Evolutionary conservation across 2,888 invertebrate genomes (phyloP), one percentile per base, ranked within the genome.

Genomic region (Drosophila ustulata): DNA sequence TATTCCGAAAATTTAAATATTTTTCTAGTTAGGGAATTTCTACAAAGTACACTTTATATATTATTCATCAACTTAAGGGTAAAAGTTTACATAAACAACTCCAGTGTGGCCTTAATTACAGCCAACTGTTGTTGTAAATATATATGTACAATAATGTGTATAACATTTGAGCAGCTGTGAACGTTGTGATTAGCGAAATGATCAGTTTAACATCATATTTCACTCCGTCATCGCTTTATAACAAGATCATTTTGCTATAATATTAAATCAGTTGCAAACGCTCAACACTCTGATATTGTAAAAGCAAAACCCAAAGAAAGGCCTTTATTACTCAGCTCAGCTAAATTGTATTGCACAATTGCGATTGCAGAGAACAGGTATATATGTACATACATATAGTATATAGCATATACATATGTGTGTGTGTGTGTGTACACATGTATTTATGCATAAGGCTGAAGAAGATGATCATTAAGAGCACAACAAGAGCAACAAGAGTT

Each of bases 401-500:
- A 3, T 30, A 46, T 23, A 39, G 23, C n/a, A 53, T 23, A 39
- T 28, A 28, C 4, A 47, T 57, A 11, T 25, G 9, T 23, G 30
- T 43, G 8, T 26, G n/a, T 41, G 9, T 55, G 23, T 43, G 41
- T 52, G 30, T 53, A 43, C 5, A 6, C 23, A 53, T 53, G 8
- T 41, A 41, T 26, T 9, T 28, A 18, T 41, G 39, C 39, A 28
- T 41, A 6, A 18, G 11, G 28, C 41, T 9, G 7, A 18, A 18
- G 26, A 39, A 39, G 23, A 18, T 28, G 18, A 26, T 13, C 49
- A 39, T 41, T 62, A 55, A 53, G 39, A 45, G 28, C 9, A 53
- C 52, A 52, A 59, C 50, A 23, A 34, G 9, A 49, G 51, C 30
- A 30, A 30, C 9, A 64, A 52, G 23, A 66, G 47, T 41, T 46